Conservation (phyloP, 2,888 invertebrate genomes). For the Pristionchus arcanus region DNA sequence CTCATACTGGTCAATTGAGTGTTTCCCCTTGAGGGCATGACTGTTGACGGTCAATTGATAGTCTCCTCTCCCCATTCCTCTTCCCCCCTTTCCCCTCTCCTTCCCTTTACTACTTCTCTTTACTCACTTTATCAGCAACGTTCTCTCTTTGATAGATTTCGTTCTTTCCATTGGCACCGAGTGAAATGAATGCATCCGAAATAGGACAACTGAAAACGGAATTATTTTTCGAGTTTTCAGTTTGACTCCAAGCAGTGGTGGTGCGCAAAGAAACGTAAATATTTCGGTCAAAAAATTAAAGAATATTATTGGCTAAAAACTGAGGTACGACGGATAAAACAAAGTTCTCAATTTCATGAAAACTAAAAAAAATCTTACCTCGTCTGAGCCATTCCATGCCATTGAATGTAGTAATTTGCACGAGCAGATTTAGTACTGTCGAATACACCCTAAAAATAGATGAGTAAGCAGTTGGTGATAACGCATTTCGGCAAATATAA, state of each 20-base stretch:
- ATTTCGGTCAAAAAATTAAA: background rate
- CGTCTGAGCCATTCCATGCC: conserved; percentile 56
- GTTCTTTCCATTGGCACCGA: conserved; percentile 40
- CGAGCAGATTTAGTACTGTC: background rate
- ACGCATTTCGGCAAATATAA: background rate
- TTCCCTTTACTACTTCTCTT: too few species aligned
- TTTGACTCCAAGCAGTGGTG: background rate
- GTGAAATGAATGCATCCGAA: conserved; percentile 38
- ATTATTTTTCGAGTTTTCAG: background rate
- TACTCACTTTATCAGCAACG: conserved; percentile 49
- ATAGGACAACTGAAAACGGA: background rate
- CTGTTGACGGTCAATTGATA: background rate
- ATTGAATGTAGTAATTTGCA: conserved; percentile 32
- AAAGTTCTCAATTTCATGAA: background rate
- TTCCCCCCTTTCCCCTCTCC: background rate
- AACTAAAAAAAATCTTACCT: background rate
- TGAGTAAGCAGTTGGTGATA: background rate
- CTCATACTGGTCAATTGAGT: background rate
- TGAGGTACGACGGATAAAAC: background rate
- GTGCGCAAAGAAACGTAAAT: background rate
- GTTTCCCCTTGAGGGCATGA: background rate
- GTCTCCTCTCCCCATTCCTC: background rate
- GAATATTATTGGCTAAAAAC: background rate
- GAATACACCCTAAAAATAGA: conserved; percentile 36
- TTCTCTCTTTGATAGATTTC: conserved; percentile 23